These are phyloP conservation scores for Drosophila guanche DNA, from an alignment of 1,140 invertebrate species.

Conservation along the genomic window DNA sequence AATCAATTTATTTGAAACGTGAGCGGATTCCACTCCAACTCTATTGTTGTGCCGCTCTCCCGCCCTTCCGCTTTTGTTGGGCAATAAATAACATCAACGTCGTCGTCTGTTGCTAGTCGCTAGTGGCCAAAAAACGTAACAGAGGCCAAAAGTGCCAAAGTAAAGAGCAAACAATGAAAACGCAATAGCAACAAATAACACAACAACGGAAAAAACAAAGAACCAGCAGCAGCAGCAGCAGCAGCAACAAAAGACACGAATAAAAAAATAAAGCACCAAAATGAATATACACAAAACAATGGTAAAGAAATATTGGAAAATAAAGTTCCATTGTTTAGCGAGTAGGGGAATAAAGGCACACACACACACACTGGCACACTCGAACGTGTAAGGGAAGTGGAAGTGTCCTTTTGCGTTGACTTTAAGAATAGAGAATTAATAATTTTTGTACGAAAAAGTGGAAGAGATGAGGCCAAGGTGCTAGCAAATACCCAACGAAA, in stretches of 20 bases:
- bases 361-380: slow-evolving; percentile 27
- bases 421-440: too few species aligned
- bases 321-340: slow-evolving; percentile 78
- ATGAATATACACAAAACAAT: slow-evolving; percentile 5
- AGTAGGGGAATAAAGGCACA: slow-evolving; percentile 51
- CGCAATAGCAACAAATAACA: slow-evolving; percentile 64
- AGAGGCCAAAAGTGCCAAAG: slow-evolving; percentile 77
- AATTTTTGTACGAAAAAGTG: too few species aligned
- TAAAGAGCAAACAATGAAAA: slow-evolving; percentile 82
- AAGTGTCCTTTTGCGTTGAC: too few species aligned
- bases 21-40: slow-evolving; percentile 48
- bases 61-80: slow-evolving; percentile 6
- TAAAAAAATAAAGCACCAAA: slow-evolving; percentile 12
- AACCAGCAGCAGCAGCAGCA: slow-evolving; percentile 8
- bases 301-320: slow-evolving; percentile 52
- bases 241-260: slow-evolving; percentile 16
- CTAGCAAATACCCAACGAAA: too few species aligned
- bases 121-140: slow-evolving; percentile 48
- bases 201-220: slow-evolving; percentile 17
- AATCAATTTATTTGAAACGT: slow-evolving; percentile 81
- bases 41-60: neutral
- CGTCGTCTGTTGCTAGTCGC: slow-evolving; percentile 16
- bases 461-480: too few species aligned
- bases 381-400: neutral
- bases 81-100: slow-evolving; percentile 45